These are phyloP conservation scores for Brachypalpus laphriformis DNA, from an alignment of 2,888 invertebrate genomes.

Conservation along the genomic window DNA sequence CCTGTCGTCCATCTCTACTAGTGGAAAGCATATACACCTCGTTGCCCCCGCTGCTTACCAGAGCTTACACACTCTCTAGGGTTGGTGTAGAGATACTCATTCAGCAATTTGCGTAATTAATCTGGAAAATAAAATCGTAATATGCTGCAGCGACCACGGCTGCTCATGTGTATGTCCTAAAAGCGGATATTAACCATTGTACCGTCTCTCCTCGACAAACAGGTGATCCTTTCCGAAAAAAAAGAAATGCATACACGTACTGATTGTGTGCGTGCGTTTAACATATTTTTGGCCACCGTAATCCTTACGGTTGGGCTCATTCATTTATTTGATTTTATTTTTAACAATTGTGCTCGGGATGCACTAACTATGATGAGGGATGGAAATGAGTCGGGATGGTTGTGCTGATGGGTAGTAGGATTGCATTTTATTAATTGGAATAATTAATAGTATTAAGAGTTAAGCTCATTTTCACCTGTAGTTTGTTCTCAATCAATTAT, in stretches of 20 bases:
- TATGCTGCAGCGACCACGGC: slow-evolving; percentile 18
- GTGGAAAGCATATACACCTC: neutral
- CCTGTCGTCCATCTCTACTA: slow-evolving; percentile 1
- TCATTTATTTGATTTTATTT: slow-evolving; percentile 59
- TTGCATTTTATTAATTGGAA: slow-evolving; percentile 81
- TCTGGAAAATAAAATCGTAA: slow-evolving; percentile 63
- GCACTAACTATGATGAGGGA: neutral
- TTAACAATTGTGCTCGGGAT: neutral
- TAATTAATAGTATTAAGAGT: slow-evolving; percentile 81
- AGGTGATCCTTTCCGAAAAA: slow-evolving; percentile 35
- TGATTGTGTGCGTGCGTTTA: neutral
- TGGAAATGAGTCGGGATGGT: neutral
- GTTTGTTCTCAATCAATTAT: slow-evolving; percentile 67
- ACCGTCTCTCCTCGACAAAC: neutral
- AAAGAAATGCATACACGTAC: neutral
- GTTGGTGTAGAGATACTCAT: neutral
- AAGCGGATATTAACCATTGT: slow-evolving; percentile 48
- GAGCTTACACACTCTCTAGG: slow-evolving; percentile 3
- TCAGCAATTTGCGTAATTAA: slow-evolving; percentile 64
- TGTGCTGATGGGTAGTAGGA: neutral
- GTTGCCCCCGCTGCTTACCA: neutral
- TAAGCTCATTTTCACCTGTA: slow-evolving; percentile 77
- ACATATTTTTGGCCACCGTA: slow-evolving; percentile 50
- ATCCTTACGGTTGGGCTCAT: slow-evolving; percentile 50
- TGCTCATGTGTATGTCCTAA: slow-evolving; percentile 18